Evolutionary conservation across 1,140 invertebrate species (phyloP).

Genomic region (Drosophila miranda): DNA sequence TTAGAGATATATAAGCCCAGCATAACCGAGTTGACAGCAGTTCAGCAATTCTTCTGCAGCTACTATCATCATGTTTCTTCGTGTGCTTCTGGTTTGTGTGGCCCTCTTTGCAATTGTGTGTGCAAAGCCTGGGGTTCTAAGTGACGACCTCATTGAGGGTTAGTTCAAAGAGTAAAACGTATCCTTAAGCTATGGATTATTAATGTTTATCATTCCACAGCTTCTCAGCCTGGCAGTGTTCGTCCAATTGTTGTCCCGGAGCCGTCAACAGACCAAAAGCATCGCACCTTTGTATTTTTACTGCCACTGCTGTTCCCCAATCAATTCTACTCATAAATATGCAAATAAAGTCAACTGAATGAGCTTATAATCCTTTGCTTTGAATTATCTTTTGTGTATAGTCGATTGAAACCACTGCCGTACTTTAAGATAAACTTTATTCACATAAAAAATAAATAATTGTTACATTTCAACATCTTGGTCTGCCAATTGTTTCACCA

Average conservation of each 20-base stretch:
- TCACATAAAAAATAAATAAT: slow-evolving; percentile 79
- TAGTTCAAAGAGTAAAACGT: not conserved
- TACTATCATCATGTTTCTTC: slow-evolving; percentile 12
- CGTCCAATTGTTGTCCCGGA: slow-evolving; percentile 11
- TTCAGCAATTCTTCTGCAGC: not conserved
- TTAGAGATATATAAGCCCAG: slow-evolving; percentile 9
- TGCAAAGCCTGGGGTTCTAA: not conserved
- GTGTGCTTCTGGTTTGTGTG: slow-evolving; percentile 14
- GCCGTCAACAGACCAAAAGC: not conserved
- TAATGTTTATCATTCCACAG: not conserved
- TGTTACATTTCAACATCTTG: slow-evolving; percentile 69
- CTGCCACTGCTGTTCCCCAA: slow-evolving; percentile 16
- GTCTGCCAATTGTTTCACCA: slow-evolving; percentile 44
- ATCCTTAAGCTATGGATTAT: too few species aligned
- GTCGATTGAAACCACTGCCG: slow-evolving; percentile 7
- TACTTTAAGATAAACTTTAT: slow-evolving; percentile 77
- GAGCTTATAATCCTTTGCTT: not conserved
- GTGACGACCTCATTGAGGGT: not conserved
- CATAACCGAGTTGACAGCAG: not conserved
- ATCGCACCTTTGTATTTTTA: slow-evolving; percentile 2
- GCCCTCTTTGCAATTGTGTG: slow-evolving; percentile 2
- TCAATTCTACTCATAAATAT: not conserved
- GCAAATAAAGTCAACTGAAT: slow-evolving; percentile 11
- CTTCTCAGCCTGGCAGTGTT: not conserved
- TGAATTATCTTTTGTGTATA: not conserved